Evolutionary conservation across 2,113 vertebrate genomes (phyloP).

Genomic region (Chrysochloris asiatica): DNA sequence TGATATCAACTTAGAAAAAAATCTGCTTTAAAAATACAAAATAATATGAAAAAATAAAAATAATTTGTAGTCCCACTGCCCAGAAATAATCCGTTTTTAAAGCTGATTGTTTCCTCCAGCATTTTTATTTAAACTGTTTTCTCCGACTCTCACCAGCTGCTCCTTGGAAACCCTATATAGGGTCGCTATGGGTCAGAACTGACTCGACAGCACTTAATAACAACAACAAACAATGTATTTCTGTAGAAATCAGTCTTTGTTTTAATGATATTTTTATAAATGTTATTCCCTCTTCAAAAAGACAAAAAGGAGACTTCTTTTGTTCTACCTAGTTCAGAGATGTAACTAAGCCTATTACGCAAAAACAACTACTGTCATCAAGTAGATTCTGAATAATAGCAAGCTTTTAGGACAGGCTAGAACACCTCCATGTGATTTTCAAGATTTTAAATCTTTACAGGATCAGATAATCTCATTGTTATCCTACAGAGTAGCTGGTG

Average conservation of each 20-base stretch:
- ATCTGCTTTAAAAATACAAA: slow-evolving; percentile 42
- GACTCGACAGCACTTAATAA: too few relatives aligned
- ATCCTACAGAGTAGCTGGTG: too few relatives aligned
- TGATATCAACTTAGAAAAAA: slow-evolving; percentile 28
- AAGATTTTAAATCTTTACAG: too few relatives aligned
- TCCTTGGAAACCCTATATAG: too few relatives aligned
- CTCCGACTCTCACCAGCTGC: neutral
- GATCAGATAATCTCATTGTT: too few relatives aligned
- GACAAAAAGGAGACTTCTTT: neutral
- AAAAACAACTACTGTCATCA: too few relatives aligned
- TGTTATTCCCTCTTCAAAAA: neutral
- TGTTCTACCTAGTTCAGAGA: neutral
- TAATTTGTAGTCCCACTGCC: neutral
- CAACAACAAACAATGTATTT: neutral
- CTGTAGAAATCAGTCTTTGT: slow-evolving; percentile 21
- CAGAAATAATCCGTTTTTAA: neutral
- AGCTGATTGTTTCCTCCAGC: neutral
- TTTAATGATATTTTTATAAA: slow-evolving; percentile 11
- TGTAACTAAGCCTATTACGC: too few relatives aligned
- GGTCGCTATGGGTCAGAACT: too few relatives aligned
- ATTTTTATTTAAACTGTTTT: slow-evolving; percentile 2
- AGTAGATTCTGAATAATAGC: too few relatives aligned
- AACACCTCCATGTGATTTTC: too few relatives aligned
- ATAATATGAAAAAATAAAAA: slow-evolving; percentile 2
- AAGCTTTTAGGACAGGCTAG: too few relatives aligned